These are phyloP conservation scores for Solea senegalensis DNA, from an alignment of 2,113 vertebrate species.

Conservation along the genomic window DNA sequence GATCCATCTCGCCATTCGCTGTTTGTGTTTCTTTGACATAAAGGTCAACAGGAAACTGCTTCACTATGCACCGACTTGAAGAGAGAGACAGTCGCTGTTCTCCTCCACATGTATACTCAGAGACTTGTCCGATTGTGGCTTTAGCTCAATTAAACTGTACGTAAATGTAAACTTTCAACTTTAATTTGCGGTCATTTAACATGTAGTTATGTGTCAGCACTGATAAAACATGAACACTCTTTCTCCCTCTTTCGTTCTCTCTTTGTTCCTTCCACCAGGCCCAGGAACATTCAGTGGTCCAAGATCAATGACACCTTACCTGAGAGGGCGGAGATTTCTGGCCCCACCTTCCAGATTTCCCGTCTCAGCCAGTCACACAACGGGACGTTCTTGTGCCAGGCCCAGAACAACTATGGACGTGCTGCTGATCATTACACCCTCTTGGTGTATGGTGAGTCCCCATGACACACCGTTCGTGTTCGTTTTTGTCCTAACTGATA, in stretches of 20 bases:
- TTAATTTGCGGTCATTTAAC: no score
- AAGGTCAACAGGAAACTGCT: no score
- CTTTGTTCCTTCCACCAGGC: constrained; percentile 70
- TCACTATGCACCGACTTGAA: no score
- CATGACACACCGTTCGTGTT: neutral
- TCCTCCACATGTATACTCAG: no score
- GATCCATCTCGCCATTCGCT: no score
- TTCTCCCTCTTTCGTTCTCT: constrained; percentile 6
- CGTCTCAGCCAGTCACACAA: constrained; percentile 89
- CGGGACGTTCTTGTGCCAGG: constrained; percentile 91
- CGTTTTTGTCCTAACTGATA: neutral
- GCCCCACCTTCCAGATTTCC: constrained; percentile 85
- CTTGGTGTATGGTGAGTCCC: constrained; percentile 89
- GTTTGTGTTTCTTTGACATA: no score
- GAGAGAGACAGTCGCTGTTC: no score
- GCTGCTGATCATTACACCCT: constrained; percentile 90
- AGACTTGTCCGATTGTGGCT: no score
- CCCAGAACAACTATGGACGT: constrained; percentile 90
- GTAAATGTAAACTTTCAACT: no score
- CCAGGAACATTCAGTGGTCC: constrained; percentile 87
- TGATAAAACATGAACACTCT: neutral
- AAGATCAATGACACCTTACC: constrained; percentile 90
- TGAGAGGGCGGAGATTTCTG: constrained; percentile 85
- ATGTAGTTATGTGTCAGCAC: no score
- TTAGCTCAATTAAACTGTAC: no score